phyloP scores from a whole-genome alignment of 2,888 invertebrate genomes.

The Rhagium mordax region DNA sequence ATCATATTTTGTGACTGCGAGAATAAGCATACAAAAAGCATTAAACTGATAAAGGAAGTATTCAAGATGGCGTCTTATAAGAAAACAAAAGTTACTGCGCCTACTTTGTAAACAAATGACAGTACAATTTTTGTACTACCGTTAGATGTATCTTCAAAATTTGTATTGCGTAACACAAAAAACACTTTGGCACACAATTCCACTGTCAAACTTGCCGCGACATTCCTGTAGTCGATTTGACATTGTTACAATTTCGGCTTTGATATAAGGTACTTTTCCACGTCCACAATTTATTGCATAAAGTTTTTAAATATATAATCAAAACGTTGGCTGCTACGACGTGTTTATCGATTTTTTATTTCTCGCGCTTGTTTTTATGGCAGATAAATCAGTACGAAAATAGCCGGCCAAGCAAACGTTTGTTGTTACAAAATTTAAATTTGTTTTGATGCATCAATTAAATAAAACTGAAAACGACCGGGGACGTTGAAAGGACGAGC shows the following conservation, averaged over 20 bases:
- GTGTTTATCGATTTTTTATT: background rate
- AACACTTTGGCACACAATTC: background rate
- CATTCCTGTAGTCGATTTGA: background rate
- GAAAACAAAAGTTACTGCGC: no score
- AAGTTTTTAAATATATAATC: background rate
- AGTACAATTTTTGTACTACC: no score
- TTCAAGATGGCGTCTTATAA: no score
- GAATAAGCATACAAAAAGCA: no score
- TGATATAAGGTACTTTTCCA: no score
- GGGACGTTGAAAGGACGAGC: background rate
- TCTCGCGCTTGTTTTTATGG: background rate
- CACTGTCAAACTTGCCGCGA: background rate
- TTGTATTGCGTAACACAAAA: no score
- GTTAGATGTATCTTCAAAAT: no score
- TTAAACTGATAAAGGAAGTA: no score
- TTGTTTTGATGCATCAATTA: background rate
- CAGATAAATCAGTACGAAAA: background rate
- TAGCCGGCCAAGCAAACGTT: background rate
- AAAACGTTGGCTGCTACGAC: background rate
- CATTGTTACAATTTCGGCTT: background rate
- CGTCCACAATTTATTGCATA: background rate
- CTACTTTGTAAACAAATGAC: no score
- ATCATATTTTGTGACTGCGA: no score
- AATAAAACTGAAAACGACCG: background rate
- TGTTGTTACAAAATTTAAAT: background rate